Evolutionary conservation across 2,888 invertebrate species (phyloP).

Genomic region (Spodoptera littoralis): DNA sequence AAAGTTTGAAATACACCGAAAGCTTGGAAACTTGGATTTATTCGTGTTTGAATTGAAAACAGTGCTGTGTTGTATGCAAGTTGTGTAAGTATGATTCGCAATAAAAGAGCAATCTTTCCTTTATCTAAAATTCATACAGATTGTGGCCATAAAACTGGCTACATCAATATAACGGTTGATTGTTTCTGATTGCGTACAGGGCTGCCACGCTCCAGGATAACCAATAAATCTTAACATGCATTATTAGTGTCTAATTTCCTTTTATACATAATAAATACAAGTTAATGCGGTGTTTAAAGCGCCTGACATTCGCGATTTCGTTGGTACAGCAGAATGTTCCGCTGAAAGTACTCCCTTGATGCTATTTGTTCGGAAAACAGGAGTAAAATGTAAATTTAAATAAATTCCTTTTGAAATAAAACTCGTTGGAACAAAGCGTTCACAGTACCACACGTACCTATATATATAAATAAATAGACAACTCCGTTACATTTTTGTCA

Average conservation of each 20-base stretch:
- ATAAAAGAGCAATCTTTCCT: slow-evolving; percentile 62
- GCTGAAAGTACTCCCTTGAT: slow-evolving; percentile 24
- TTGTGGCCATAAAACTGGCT: slow-evolving; percentile 73
- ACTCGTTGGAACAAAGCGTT: neutral
- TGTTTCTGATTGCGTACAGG: slow-evolving; percentile 64
- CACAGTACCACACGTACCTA: too few relatives aligned
- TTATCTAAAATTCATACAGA: slow-evolving; percentile 77
- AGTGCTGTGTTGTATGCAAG: slow-evolving; percentile 32
- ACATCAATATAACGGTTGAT: slow-evolving; percentile 72
- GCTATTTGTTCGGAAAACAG: slow-evolving; percentile 20
- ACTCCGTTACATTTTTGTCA: too few relatives aligned
- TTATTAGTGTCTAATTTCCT: neutral
- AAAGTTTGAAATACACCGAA: slow-evolving; percentile 11
- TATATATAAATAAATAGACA: too few relatives aligned
- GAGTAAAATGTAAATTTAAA: slow-evolving; percentile 18
- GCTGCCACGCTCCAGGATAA: slow-evolving; percentile 36
- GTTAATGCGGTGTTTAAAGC: neutral
- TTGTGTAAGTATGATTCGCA: slow-evolving; percentile 43
- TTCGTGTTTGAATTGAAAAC: slow-evolving; percentile 30
- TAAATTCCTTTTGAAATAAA: slow-evolving; percentile 16
- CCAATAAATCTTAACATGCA: slow-evolving; percentile 22
- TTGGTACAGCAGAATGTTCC: slow-evolving; percentile 15
- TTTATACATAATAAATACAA: neutral
- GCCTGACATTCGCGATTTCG: slow-evolving; percentile 2
- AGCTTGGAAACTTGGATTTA: slow-evolving; percentile 20